Conservation (phyloP, 2,797 vertebrate genomes). For the Sebastiscus tertius region DNA sequence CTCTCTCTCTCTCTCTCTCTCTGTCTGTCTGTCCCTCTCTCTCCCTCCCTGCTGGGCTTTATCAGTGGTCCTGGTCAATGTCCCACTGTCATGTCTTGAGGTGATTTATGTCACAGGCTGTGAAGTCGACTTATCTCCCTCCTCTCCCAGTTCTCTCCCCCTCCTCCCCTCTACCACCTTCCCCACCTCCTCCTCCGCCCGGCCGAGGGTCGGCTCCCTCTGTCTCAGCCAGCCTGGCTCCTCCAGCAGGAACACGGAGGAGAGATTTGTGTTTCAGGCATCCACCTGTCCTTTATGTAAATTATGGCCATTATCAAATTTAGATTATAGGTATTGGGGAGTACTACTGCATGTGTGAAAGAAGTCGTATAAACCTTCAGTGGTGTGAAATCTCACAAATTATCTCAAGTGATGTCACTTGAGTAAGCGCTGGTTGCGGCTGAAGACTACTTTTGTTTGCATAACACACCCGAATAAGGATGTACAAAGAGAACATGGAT, state of each 20-base stretch:
- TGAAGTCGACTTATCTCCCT: slow-evolving; percentile 92
- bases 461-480: no score
- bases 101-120: slow-evolving; percentile 92
- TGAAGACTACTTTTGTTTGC: background rate
- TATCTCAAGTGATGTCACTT: background rate
- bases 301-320: background rate
- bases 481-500: no score
- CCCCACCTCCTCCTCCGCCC: slow-evolving; percentile 39
- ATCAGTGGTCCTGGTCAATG: slow-evolving; percentile 92
- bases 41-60: slow-evolving; percentile 80
- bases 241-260: slow-evolving; percentile 61
- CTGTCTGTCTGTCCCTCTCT: slow-evolving; percentile 26
- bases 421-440: background rate
- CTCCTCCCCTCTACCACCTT: slow-evolving; percentile 29
- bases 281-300: slow-evolving; percentile 39
- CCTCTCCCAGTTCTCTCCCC: slow-evolving; percentile 43
- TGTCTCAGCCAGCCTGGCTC: slow-evolving; percentile 88
- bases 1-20: slow-evolving; percentile 26
- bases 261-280: slow-evolving; percentile 20
- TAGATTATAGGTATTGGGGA: background rate
- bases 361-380: background rate
- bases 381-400: background rate
- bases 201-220: slow-evolving; percentile 73
- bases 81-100: slow-evolving; percentile 91
- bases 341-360: background rate